Conservation (phyloP, 37 sponge, comb jelly and placozoan species). For the Beroe ovata region DNA sequence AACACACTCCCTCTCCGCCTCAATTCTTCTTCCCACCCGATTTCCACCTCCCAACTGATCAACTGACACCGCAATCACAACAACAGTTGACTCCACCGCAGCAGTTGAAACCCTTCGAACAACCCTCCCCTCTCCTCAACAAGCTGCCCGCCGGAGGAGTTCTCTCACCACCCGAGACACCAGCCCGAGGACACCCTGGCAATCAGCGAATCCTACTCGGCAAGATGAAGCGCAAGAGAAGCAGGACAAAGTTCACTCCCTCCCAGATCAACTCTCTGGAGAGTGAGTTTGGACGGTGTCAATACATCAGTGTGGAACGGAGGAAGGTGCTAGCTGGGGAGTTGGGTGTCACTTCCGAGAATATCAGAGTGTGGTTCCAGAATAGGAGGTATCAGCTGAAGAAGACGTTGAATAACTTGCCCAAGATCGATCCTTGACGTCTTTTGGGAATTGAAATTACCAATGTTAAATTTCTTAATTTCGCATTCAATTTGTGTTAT, state of each 20-base stretch:
- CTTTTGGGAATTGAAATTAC: too few relatives aligned
- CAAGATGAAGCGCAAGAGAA: neutral
- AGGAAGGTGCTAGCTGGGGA: neutral
- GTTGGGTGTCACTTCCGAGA: slow-evolving; percentile 25
- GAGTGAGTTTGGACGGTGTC: neutral
- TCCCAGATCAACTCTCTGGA: neutral
- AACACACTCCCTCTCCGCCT: neutral
- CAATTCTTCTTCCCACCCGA: slow-evolving; percentile 54
- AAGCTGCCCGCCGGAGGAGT: neutral
- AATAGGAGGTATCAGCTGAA: neutral
- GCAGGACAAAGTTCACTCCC: slow-evolving; percentile 18
- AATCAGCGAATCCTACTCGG: too few relatives aligned
- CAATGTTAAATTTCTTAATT: too few relatives aligned
- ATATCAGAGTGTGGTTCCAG: slow-evolving; percentile 31
- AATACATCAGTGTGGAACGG: neutral
- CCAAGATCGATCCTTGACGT: neutral
- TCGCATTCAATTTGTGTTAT: too few relatives aligned
- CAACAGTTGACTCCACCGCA: neutral
- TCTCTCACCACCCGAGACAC: neutral
- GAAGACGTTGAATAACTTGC: slow-evolving; percentile 16
- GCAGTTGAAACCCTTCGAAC: neutral
- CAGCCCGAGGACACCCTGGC: neutral
- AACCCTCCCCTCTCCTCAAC: neutral
- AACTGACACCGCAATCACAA: neutral
- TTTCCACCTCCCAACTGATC: neutral